Evolutionary conservation across 2,888 invertebrate genomes (phyloP), one percentile per base, ranked within the genome.

Genomic region (Heterodera filipjevi): DNA sequence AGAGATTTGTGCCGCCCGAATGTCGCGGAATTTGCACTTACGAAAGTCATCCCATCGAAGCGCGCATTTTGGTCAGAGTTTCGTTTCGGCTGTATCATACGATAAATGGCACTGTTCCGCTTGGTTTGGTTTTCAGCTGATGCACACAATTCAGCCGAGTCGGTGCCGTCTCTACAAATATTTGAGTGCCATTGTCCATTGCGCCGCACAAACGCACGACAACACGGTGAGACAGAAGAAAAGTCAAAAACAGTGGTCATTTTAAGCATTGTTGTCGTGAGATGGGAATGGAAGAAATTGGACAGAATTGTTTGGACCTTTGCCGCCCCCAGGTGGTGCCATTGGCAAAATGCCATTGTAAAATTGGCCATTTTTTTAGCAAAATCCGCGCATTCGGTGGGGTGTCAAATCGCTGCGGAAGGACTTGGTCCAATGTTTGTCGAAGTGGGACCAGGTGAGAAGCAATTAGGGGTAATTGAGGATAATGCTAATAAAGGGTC

Each of bases 141-240:
- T 88, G 88, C 88, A 88, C 82, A 86, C 87, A 22, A 88, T 88
- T 80, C 88, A 88, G 78, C 88, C 88, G 44, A 84, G 86, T 33
- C 79, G 88, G 30, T 88, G 88, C 80, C 86, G 88, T 74, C 84
- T 88, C 44, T 88, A 87, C 85, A 88, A 88, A 79, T 88, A 88
- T 77, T 83, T 88, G 27, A 84, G 85, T 75, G 81, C 87, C 30
- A 84, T 88, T 39, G 86, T 88, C 22, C 88, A 88, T 80, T 88
- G 88, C 71, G 88, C 87, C 10, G 87, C 88, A 33, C 88, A 87
- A 81, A 88, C 88, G 19, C 88, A 88, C 81, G 88, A 88, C 83
- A 88, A 88, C 82, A 84, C 85, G 27, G 88, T 84, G 53, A 87
- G 86, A 81, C 86, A 87, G 64, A 44, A 72, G 8, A 72, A 46